Evolutionary conservation across 2,797 vertebrate genomes (phyloP), one percentile per base, ranked within the genome.

Genomic region (Sebastes dallii): DNA sequence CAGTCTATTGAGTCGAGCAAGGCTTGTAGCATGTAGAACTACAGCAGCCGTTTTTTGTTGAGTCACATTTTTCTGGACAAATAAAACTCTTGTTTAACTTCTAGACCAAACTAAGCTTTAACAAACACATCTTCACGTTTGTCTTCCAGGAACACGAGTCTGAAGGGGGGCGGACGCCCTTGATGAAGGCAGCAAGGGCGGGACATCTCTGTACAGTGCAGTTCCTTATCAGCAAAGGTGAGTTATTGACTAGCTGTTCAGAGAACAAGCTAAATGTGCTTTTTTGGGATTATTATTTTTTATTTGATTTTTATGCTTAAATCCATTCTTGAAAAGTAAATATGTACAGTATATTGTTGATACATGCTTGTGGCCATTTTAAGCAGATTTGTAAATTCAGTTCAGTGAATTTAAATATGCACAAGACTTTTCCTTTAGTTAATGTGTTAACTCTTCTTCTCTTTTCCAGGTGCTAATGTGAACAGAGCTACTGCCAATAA

Each of bases 201-300:
- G 99, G 99, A 86, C 99, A 99, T 93, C 96, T 99, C 81, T 99
- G 99, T 88, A 99, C 99, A 78, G 98, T 99, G 78, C 98, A 99
- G 90, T 99, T 99, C 94, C 97, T 99, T 81, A 99, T 99, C 94
- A 99, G 98, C 95, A 99, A 99, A 98, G 98, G 98, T 99, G 46
- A 0, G 89, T 75, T 56, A 11, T 25, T 56, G 12, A 60, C 20
- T 1, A 8, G 4, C 4, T 84, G 8, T 34, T 81, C 4, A 22
- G 5, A 20, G 9, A 42, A 29, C 6, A 22, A 18, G 11, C 14
- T 11, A 36, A 25, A 69, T 62, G 3, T 46, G 39, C 2, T 20
- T 52, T 22, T 29, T 52, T 3, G 6, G 18, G 16, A 22, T 42
- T 24, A 1, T 5, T 42, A 42, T 16, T 42, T 46, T 18, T 46